Conservation (phyloP, 2,797 vertebrate genomes). For the Mionectes olivaceus region DNA sequence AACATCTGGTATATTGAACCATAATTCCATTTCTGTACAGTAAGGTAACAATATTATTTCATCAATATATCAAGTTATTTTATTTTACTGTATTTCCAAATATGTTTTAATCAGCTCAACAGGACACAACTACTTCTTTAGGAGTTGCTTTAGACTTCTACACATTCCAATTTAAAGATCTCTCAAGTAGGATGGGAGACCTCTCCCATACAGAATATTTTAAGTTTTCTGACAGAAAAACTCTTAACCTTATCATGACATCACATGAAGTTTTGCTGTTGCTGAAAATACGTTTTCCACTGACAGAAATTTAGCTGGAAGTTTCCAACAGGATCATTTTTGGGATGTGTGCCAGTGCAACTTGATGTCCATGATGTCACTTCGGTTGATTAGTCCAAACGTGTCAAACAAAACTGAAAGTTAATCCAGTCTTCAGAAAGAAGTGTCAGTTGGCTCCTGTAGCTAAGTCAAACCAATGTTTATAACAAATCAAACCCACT, state of each 20-base stretch:
- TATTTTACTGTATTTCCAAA: not conserved
- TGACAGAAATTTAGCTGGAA: not conserved
- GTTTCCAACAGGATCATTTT: slow-evolving; percentile 26
- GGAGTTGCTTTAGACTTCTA: not conserved
- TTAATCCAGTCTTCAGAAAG: not conserved
- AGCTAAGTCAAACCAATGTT: not conserved
- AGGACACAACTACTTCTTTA: not conserved
- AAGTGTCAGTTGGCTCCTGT: not conserved
- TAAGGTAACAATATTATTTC: not conserved
- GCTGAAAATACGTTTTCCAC: slow-evolving; percentile 1
- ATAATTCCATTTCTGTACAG: not conserved
- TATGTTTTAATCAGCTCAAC: not conserved
- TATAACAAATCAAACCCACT: not conserved
- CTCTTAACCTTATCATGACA: not conserved
- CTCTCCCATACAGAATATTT: not conserved
- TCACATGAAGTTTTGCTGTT: not conserved
- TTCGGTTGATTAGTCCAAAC: not conserved
- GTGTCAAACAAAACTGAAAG: slow-evolving; percentile 25
- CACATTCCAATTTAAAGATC: not conserved
- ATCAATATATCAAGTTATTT: not conserved
- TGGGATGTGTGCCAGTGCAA: not conserved
- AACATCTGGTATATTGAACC: not conserved
- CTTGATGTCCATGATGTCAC: slow-evolving; percentile 16
- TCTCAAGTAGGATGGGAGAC: not conserved
- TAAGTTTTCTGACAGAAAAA: not conserved